These are phyloP conservation scores for Ligdia adustata DNA, from an alignment of 2,888 invertebrate genomes.

Conservation along the genomic window DNA sequence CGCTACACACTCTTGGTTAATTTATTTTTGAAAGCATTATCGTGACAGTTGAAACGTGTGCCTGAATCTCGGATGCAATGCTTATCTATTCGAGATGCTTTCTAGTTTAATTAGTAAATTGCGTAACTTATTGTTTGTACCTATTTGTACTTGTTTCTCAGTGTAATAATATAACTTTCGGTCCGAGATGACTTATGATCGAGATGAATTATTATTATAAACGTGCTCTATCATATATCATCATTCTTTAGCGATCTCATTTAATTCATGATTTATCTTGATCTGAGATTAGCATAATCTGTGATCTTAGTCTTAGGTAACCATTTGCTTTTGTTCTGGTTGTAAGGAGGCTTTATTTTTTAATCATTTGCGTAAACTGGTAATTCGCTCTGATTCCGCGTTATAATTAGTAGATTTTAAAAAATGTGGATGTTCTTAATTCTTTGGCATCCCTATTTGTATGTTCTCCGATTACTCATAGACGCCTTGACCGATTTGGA, in stretches of 20 bases:
- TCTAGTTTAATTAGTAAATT: slow-evolving; percentile 63
- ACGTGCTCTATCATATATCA: slow-evolving; percentile 28
- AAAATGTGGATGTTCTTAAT: too few relatives aligned
- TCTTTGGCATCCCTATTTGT: too few relatives aligned
- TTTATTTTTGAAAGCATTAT: slow-evolving; percentile 69
- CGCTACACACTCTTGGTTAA: too few relatives aligned
- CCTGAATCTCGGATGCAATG: neutral
- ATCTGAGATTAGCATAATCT: slow-evolving; percentile 21
- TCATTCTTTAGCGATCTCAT: slow-evolving; percentile 27
- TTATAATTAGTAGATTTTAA: too few relatives aligned
- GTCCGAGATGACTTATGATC: slow-evolving; percentile 22
- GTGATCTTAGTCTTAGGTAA: slow-evolving; percentile 25
- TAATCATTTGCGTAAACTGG: too few relatives aligned
- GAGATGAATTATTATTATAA: slow-evolving; percentile 22
- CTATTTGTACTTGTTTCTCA: slow-evolving; percentile 9
- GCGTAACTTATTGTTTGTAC: slow-evolving; percentile 42
- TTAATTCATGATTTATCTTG: slow-evolving; percentile 27
- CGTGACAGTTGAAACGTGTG: slow-evolving; percentile 43
- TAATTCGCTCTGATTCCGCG: too few relatives aligned
- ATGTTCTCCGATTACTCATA: too few relatives aligned
- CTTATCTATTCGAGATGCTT: slow-evolving; percentile 51
- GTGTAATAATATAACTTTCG: slow-evolving; percentile 21
- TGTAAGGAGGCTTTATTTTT: too few relatives aligned
- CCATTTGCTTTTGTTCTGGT: slow-evolving; percentile 17
- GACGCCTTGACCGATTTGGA: too few relatives aligned